phyloP scores from a whole-genome alignment of 1,140 invertebrate species.

The Pseudomyrmex cubaensis region DNA sequence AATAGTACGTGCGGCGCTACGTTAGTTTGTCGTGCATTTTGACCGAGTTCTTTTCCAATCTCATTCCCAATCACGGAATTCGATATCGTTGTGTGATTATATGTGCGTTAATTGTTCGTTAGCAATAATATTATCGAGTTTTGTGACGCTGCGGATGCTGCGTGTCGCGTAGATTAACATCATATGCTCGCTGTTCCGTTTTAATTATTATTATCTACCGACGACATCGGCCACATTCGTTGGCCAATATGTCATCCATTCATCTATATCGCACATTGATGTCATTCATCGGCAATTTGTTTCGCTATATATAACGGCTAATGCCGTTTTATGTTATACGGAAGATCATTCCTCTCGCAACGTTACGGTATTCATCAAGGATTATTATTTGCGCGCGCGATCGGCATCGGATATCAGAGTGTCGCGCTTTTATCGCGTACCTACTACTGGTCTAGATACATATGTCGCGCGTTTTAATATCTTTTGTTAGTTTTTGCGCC shows the following conservation, averaged over 20 bases:
- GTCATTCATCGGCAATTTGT: conserved; percentile 41
- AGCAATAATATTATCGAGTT: neutral
- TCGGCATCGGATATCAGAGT: neutral
- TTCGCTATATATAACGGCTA: too few relatives aligned
- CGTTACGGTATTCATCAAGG: neutral
- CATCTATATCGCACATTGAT: conserved; percentile 19
- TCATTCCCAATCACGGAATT: neutral
- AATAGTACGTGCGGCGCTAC: conserved; percentile 54
- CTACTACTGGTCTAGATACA: neutral
- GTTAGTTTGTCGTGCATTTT: conserved; percentile 51
- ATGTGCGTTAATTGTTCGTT: neutral
- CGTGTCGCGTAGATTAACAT: neutral
- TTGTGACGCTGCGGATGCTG: neutral
- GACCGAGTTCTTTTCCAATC: conserved; percentile 47
- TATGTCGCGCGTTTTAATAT: neutral
- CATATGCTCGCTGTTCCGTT: neutral
- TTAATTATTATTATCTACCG: neutral
- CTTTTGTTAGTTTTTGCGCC: neutral
- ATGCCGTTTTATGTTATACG: neutral
- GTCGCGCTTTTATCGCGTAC: neutral
- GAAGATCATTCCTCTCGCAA: neutral
- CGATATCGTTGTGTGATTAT: neutral
- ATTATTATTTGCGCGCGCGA: neutral
- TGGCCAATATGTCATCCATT: conserved; percentile 22
- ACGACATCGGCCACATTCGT: conserved; percentile 23